These are phyloP conservation scores for Trichonephila clavata DNA, from an alignment of 1,140 invertebrate genomes.

Conservation along the genomic window DNA sequence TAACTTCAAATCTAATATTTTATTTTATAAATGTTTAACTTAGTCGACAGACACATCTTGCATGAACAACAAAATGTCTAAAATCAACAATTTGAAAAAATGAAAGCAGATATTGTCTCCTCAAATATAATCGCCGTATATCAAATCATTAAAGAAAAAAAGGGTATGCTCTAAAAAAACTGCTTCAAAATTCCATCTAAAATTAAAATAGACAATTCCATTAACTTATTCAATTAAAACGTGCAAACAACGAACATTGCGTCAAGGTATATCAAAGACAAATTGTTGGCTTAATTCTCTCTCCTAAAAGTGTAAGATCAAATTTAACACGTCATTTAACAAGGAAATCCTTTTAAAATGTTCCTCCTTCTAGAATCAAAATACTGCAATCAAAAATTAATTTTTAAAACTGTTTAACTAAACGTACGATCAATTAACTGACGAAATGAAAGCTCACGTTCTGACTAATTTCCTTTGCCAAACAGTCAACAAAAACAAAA, in stretches of 20 bases:
- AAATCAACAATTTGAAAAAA: no score
- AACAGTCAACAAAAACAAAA: conserved; percentile 29
- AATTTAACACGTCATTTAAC: conserved; percentile 13
- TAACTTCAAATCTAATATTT: no score
- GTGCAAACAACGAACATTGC: neutral
- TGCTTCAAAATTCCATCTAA: neutral
- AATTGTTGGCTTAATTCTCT: conserved; percentile 15
- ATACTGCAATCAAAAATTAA: conserved; percentile 14
- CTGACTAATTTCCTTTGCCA: neutral
- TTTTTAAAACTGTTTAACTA: conserved; percentile 39
- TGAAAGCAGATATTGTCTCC: neutral
- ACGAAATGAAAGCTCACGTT: neutral
- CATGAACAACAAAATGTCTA: no score
- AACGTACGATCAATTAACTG: conserved; percentile 22
- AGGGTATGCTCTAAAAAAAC: neutral
- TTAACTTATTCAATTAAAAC: conserved; percentile 1
- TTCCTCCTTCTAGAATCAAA: no score
- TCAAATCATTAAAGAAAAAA: neutral
- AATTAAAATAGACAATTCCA: neutral
- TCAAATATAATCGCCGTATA: neutral
- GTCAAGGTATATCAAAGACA: neutral
- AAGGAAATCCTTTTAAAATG: neutral
- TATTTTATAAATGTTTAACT: no score
- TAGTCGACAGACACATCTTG: no score
- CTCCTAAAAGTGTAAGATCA: neutral